phyloP scores from a whole-genome alignment of 2,113 vertebrate species.

The Saguinus midas region DNA sequence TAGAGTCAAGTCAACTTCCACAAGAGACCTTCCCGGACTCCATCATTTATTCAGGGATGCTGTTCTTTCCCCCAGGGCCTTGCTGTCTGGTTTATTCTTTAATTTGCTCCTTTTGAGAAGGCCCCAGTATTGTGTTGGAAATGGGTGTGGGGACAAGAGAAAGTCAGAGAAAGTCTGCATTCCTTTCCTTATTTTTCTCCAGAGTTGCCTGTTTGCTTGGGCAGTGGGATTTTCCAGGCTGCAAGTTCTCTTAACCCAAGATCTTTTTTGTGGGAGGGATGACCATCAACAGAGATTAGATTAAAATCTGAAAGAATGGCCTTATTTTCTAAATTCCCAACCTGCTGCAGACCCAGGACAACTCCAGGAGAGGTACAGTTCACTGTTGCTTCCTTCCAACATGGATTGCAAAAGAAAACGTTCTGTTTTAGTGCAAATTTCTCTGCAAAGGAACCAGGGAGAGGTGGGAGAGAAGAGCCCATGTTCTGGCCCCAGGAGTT shows the following conservation, averaged over 20 bases:
- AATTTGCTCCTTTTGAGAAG: conserved; percentile 4
- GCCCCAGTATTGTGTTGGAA: background rate
- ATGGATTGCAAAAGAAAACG: background rate
- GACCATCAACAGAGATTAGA: background rate
- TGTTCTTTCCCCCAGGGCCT: background rate
- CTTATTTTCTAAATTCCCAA: background rate
- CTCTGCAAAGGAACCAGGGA: background rate
- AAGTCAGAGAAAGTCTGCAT: background rate
- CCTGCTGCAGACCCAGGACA: background rate
- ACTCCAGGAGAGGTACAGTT: background rate
- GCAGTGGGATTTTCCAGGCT: background rate
- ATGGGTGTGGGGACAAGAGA: background rate
- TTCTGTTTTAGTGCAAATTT: conserved; percentile 40
- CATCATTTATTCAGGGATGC: background rate
- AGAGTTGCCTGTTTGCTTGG: background rate
- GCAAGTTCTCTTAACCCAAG: background rate
- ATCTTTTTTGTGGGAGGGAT: background rate
- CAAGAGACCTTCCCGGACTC: background rate
- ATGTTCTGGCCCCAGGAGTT: background rate
- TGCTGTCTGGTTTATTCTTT: background rate
- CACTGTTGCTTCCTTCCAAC: background rate
- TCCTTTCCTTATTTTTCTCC: background rate
- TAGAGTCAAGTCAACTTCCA: conserved; percentile 23
- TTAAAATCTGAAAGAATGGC: conserved; percentile 10
- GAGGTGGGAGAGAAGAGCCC: background rate